Evolutionary conservation across 1,140 invertebrate genomes (phyloP), one percentile per base, ranked within the genome.

Genomic region (Rhopalosiphum padi): DNA sequence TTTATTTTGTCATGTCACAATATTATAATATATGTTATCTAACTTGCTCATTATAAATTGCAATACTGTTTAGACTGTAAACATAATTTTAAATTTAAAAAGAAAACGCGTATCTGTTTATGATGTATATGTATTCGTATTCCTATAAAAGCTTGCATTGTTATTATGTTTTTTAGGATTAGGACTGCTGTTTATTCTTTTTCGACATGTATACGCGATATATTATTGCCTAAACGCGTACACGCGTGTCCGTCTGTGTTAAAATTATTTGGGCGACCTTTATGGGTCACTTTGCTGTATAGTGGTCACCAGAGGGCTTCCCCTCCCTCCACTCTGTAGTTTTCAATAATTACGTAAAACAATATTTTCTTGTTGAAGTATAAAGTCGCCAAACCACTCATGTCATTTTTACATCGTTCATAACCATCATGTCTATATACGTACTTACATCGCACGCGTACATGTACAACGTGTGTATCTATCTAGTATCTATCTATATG

Each of bases 291-390:
- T 46, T 86, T 5, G 5, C 85, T 15, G 43, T 30, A 8, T 5
- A 37, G 83, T 11, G 18, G 21, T n/a, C 21, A 22, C 41, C 23
- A 23, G 37, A 41, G 46, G 83, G 22, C 37, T 25, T n/a, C n/a
- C 30, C n/a, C 22, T 18, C 8, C 46, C 18, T 30, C 43, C 21
- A 30, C 21, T 9, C 6, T 43, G 86, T 88, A n/a, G 86, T 88
- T 88, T 87, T 35, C 86, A 21, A 88, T 51, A n/a, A 51, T 88
- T 88, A 88, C 86, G 46, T 88, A 51, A 88, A 88, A 88, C 86
- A 25, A 51, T 51, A 35, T 22, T 48, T 88, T 51, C 30, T 2
- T n/a, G 30, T 25, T 11, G 86, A 22, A 21, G 86, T 43, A 87
- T 37, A 48, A 37, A 25, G 41, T 23, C 8, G 8, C 21, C 22